A percentile compares a stretch with the other conserved stretches of the same genome.
phyloP scores from a whole-genome alignment of 2,888 invertebrate genomes.

The Epistrophella euchroma region DNA sequence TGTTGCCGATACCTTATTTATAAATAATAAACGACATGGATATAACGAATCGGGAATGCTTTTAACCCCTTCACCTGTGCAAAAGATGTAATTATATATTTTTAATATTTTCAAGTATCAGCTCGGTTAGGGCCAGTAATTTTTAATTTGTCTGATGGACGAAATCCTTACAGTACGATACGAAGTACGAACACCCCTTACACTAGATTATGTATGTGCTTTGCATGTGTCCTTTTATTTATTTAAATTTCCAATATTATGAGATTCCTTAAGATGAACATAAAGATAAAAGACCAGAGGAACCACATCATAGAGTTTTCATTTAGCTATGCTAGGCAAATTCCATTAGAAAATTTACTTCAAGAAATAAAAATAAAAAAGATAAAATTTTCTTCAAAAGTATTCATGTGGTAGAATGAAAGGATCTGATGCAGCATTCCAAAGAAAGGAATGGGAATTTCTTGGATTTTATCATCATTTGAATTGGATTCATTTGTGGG shows the following conservation, averaged over 20 bases:
- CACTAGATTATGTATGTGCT: not conserved
- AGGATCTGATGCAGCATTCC: constrained; percentile 41
- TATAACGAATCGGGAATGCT: not conserved
- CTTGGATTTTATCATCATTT: constrained; percentile 62
- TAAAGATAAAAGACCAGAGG: constrained; percentile 14
- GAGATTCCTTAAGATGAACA: not conserved
- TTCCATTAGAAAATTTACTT: constrained; percentile 48
- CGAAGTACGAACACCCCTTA: not conserved
- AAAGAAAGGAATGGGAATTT: constrained; percentile 41
- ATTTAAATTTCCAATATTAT: constrained; percentile 20
- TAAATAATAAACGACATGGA: not conserved
- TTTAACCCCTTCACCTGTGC: not conserved
- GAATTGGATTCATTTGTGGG: constrained; percentile 61
- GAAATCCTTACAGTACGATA: too few species aligned
- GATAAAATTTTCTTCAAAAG: constrained; percentile 47
- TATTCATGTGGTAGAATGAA: constrained; percentile 60
- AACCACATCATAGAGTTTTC: constrained; percentile 63
- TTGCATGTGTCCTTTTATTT: not conserved
- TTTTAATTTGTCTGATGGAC: not conserved
- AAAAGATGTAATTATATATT: not conserved
- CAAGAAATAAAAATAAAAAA: constrained; percentile 24
- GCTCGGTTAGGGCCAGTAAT: not conserved
- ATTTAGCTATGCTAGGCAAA: constrained; percentile 39
- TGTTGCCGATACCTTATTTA: not conserved
- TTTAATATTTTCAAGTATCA: not conserved